phyloP scores from a whole-genome alignment of 2,797 vertebrate species.

The Urosaurus nigricauda region DNA sequence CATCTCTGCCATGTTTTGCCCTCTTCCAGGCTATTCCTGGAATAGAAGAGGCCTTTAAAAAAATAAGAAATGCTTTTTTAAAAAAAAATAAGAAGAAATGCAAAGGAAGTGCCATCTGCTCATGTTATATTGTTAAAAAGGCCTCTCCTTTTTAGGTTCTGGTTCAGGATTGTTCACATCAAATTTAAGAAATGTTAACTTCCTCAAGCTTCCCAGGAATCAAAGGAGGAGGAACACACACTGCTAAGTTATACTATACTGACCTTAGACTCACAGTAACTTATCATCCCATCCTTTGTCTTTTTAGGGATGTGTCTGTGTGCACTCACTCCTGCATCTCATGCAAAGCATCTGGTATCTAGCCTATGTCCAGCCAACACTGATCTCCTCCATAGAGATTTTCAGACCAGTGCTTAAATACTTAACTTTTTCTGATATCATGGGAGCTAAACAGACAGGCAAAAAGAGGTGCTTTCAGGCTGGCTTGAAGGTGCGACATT shows the following conservation, averaged over 20 bases:
- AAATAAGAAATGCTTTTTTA: too few species aligned
- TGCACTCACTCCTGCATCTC: not conserved
- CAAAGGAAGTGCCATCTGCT: not conserved
- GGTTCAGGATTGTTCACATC: not conserved
- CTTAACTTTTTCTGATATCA: too few species aligned
- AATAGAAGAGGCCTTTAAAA: too few species aligned
- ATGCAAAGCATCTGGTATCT: not conserved
- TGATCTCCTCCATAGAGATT: not conserved
- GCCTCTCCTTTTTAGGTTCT: not conserved
- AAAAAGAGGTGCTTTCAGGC: too few species aligned
- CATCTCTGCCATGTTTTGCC: too few species aligned
- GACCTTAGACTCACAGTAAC: not conserved
- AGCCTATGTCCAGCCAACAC: too few species aligned
- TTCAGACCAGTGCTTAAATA: too few species aligned
- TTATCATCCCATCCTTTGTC: not conserved
- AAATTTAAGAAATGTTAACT: not conserved
- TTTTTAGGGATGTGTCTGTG: not conserved
- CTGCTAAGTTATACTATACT: not conserved
- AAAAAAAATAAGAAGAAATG: too few species aligned
- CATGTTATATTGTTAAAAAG: not conserved
- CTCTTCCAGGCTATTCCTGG: too few species aligned
- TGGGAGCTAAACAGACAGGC: too few species aligned
- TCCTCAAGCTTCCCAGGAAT: not conserved
- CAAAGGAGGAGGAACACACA: not conserved
- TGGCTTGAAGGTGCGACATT: too few species aligned